These are phyloP conservation scores for Adelosebastes latens DNA, from an alignment of 2,797 vertebrate species.

Conservation along the genomic window DNA sequence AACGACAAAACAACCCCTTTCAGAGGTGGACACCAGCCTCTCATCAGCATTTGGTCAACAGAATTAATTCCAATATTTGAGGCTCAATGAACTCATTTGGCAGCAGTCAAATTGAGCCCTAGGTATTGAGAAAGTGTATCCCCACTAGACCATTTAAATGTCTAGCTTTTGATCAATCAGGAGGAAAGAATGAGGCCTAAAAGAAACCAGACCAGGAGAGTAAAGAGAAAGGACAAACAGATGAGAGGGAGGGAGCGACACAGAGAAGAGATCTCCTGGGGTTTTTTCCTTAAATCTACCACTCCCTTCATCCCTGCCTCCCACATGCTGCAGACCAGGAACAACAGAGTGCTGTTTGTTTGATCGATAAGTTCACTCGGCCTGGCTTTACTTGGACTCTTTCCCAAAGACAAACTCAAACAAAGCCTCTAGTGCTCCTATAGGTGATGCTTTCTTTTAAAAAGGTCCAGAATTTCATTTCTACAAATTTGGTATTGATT, in stretches of 20 bases:
- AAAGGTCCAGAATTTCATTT: not conserved
- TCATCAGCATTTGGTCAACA: not conserved
- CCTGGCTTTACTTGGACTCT: slow-evolving; percentile 36
- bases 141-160: not conserved
- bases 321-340: slow-evolving; percentile 49
- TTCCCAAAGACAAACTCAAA: slow-evolving; percentile 28
- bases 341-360: slow-evolving; percentile 68
- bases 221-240: slow-evolving; percentile 38
- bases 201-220: slow-evolving; percentile 47
- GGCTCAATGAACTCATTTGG: slow-evolving; percentile 1
- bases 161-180: slow-evolving; percentile 52
- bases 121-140: not conserved
- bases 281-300: slow-evolving; percentile 49
- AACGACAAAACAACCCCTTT: slow-evolving; percentile 17
- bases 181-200: slow-evolving; percentile 14
- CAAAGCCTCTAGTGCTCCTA: slow-evolving; percentile 1
- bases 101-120: not conserved
- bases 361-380: slow-evolving; percentile 59
- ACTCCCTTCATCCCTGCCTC: slow-evolving; percentile 62
- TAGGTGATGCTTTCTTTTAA: not conserved
- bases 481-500: not conserved
- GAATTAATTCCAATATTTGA: not conserved
- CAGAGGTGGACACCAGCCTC: not conserved
- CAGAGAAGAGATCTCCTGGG: slow-evolving; percentile 36
- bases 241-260: slow-evolving; percentile 33